Base-by-base conservation (phyloP, 2,113 vertebrate genomes). In the Sylvilagus bachmani region DNA sequence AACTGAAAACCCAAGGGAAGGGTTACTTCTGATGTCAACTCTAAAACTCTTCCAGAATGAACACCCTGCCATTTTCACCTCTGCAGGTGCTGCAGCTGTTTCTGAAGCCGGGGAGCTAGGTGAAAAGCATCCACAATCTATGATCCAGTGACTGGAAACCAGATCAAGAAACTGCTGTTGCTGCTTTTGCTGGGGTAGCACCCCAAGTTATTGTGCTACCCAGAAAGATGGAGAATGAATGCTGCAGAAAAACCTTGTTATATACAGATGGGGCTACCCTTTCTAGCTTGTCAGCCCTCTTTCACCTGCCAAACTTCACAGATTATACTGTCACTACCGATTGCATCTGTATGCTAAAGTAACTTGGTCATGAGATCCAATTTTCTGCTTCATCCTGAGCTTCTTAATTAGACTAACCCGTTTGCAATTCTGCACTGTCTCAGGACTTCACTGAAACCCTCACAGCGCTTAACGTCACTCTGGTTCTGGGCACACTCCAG, bases 361-460 rank as follows among this genome's bases (percentile, higher is more conserved):
- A 89, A 92, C 93, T 36, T 85, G 77, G 83, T 90, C 74, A 53
- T n/a, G 44, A 88, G 38, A 88, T 71, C 11, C 4, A 53, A 69
- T 62, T 93, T 97, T 93, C 96, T 93, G 38, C 94, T 95, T 94
- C 36, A 1, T 6, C 44, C 12, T 31, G 31, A 80, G 86, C 82
- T 66, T 70, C 98, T 85, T 29, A 66, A 78, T 97, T 98, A 98
- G 51, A 98, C 88, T 95, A 98, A 96, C 89, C 99, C 99, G 25
- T 99, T 99, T 85, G 98, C 97, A 89, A 99, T 98, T 97, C 97
- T 99, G 99, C 99, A 99, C 88, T 99, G 99, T 97, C 99, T 99
- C 88, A 99, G 98, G 24, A 99, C 99, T 62, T 99, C 99, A 0
- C 98, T 99, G 98, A 99, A 99, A 67, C 99, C 98, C 44, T 44